Evolutionary conservation across 2,888 invertebrate genomes (phyloP).

Genomic region (Pollenia angustigena): DNA sequence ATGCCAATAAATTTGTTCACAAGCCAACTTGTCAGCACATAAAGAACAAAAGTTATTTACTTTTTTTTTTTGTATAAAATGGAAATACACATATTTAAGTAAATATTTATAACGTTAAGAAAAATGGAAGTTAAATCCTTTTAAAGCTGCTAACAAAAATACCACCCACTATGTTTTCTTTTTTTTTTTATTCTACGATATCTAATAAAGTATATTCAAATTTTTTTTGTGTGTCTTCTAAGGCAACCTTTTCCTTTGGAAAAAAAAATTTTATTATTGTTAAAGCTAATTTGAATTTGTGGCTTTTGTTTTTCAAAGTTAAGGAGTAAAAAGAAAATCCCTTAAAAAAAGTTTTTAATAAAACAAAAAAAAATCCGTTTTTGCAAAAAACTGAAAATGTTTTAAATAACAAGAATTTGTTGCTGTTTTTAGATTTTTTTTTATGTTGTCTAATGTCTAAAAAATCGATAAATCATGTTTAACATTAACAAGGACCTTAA

Average conservation of each 20-base stretch:
- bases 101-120: conserved; percentile 32
- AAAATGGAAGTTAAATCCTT: conserved; percentile 29
- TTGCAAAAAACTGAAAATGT: conserved; percentile 25
- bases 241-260: conserved; percentile 23
- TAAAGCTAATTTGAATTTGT: conserved; percentile 68
- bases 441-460: conserved; percentile 55
- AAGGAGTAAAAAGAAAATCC: neutral
- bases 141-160: neutral
- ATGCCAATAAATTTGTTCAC: conserved; percentile 70
- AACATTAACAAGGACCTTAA: conserved; percentile 69
- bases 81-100: conserved; percentile 11
- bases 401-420: conserved; percentile 25
- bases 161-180: conserved; percentile 2
- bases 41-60: conserved; percentile 64
- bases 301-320: conserved; percentile 47
- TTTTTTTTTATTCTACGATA: neutral
- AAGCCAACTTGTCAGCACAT: conserved; percentile 73
- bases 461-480: conserved; percentile 72
- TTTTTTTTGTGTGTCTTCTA: conserved; percentile 24
- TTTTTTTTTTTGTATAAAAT: conserved; percentile 53
- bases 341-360: conserved; percentile 35
- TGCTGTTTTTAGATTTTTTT: conserved; percentile 11
- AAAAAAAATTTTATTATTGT: conserved; percentile 22
- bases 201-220: conserved; percentile 18
- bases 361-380: conserved; percentile 35